Conservation (phyloP, 2,888 invertebrate species). For the Teleiodes luculella region DNA sequence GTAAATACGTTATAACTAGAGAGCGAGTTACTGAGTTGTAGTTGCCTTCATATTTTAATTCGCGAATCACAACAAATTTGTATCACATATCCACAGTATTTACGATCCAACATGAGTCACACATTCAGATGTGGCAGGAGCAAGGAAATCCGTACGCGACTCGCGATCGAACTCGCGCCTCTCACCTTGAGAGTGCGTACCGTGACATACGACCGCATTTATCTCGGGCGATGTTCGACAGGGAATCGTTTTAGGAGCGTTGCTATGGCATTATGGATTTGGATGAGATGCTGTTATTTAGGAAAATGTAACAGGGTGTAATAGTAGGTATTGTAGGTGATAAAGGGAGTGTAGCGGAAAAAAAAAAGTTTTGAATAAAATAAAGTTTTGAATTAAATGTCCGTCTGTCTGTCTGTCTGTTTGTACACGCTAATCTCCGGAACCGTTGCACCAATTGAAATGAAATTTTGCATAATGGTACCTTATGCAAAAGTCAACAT, state of each 20-base stretch:
- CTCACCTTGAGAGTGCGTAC: conserved; percentile 45
- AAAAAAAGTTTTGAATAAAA: too few species aligned
- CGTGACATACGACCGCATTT: conserved; percentile 52
- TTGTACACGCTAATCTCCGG: too few species aligned
- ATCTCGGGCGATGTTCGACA: conserved; percentile 35
- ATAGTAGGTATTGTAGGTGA: too few species aligned
- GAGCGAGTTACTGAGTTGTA: too few species aligned
- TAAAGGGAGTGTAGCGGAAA: too few species aligned
- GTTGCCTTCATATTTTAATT: too few species aligned
- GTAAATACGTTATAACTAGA: too few species aligned
- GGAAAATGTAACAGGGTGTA: background rate
- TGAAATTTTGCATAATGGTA: too few species aligned
- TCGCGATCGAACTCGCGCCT: conserved; percentile 29
- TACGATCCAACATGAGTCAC: conserved; percentile 35
- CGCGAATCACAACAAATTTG: background rate
- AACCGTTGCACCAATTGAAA: too few species aligned
- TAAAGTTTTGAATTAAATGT: too few species aligned
- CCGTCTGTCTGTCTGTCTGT: too few species aligned
- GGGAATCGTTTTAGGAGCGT: background rate
- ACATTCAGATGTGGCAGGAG: conserved; percentile 66
- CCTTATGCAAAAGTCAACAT: too few species aligned
- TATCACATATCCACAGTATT: background rate
- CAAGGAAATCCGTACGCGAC: conserved; percentile 34
- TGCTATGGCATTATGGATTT: background rate
- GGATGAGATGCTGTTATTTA: background rate